Evolutionary conservation across 1,140 invertebrate species (phyloP).

Genomic region (Sycophaga agraensis): DNA sequence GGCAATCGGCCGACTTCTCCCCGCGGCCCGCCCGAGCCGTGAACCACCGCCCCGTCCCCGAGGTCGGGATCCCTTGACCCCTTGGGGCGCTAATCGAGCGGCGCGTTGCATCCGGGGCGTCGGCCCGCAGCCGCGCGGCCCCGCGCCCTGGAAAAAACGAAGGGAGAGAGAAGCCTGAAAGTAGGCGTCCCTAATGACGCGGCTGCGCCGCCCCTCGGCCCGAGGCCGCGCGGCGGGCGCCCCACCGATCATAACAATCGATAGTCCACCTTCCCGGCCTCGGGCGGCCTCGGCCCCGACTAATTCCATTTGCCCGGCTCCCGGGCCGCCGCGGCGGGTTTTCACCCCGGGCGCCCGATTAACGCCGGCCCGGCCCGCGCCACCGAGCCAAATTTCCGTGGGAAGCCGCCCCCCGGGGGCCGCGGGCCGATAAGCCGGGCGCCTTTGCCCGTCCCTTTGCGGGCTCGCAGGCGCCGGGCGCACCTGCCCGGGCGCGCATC

Average conservation of each 20-base stretch:
- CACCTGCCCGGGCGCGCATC: conserved; percentile 5
- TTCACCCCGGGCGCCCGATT: too few species aligned
- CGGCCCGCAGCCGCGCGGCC: background rate
- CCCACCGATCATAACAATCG: conserved; percentile 52
- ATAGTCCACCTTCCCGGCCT: conserved; percentile 37
- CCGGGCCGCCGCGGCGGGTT: too few species aligned
- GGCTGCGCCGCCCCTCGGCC: conserved; percentile 31
- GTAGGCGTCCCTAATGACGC: conserved; percentile 49
- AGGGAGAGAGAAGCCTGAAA: conserved; percentile 16
- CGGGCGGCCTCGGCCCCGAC: background rate
- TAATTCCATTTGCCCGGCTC: too few species aligned
- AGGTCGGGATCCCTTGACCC: too few species aligned
- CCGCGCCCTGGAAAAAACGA: conserved; percentile 21
- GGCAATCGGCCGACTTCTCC: background rate
- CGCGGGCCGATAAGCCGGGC: background rate
- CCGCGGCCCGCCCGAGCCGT: too few species aligned
- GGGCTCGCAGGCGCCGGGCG: conserved; percentile 39
- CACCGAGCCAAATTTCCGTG: too few species aligned
- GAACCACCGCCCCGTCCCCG: too few species aligned
- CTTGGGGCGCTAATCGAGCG: conserved; percentile 14
- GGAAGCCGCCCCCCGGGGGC: too few species aligned
- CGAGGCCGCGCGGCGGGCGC: conserved; percentile 15
- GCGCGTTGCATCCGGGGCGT: conserved; percentile 8
- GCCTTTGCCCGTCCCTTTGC: conserved; percentile 56
- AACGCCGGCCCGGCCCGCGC: too few species aligned